phyloP scores from a whole-genome alignment of 2,888 invertebrate species.

The Ceratothoa steindachneri region DNA sequence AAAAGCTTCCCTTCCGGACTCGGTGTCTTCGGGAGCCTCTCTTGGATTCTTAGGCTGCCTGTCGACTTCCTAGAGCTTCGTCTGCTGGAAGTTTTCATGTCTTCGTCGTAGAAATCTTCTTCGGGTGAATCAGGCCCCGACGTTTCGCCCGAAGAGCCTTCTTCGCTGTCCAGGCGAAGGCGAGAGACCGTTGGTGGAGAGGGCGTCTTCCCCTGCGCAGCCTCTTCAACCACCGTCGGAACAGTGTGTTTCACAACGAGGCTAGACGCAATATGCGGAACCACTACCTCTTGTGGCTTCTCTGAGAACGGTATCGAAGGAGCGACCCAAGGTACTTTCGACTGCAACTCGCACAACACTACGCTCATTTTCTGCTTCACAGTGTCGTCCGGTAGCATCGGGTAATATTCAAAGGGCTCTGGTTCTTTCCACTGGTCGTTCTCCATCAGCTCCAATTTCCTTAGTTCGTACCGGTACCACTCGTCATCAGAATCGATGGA shows the following conservation, averaged over 20 bases:
- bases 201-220: constrained; percentile 20
- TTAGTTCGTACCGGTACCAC: constrained; percentile 83
- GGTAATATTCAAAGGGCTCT: constrained; percentile 48
- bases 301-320: constrained; percentile 13
- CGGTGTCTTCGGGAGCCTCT: background rate
- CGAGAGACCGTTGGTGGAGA: constrained; percentile 26
- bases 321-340: constrained; percentile 57
- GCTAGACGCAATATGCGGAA: constrained; percentile 20
- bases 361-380: constrained; percentile 75
- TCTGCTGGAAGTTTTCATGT: background rate
- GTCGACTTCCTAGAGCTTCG: background rate
- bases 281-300: constrained; percentile 15
- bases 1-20: background rate
- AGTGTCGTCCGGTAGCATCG: constrained; percentile 64
- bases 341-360: constrained; percentile 69
- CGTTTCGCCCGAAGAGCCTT: constrained; percentile 75
- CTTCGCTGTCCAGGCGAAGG: constrained; percentile 50
- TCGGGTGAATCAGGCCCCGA: constrained; percentile 80
- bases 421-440: constrained; percentile 53
- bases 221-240: constrained; percentile 18
- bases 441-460: constrained; percentile 81
- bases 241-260: constrained; percentile 14
- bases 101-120: constrained; percentile 26
- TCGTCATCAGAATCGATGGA: constrained; percentile 90
- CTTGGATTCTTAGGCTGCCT: background rate